A percentile compares a stretch with the other conserved stretches of the same genome.
Evolutionary conservation across 1,140 invertebrate species (phyloP).

Genomic region (Drosophila carrolli): DNA sequence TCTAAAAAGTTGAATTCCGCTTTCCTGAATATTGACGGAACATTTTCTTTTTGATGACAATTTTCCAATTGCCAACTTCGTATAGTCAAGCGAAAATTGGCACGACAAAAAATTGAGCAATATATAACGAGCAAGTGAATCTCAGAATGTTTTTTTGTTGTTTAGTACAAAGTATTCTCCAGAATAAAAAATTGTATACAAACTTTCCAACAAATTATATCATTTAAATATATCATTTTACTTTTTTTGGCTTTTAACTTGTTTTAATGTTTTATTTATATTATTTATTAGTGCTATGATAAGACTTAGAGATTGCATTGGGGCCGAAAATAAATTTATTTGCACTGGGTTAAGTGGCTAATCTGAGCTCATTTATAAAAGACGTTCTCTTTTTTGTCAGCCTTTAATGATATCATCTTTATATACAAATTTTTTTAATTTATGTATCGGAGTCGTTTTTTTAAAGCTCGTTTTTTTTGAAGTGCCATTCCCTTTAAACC

Average conservation of each 20-base stretch:
- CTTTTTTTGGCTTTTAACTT: neutral
- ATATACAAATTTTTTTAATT: no score
- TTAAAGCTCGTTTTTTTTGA: no score
- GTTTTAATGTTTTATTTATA: conserved; percentile 5
- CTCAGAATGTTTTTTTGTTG: conserved; percentile 20
- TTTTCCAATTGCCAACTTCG: conserved; percentile 34
- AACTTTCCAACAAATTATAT: conserved; percentile 1
- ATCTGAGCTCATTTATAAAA: neutral
- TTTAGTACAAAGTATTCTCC: neutral
- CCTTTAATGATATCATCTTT: no score
- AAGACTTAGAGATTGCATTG: neutral
- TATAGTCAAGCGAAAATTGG: conserved; percentile 16
- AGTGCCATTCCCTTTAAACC: no score
- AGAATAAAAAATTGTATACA: neutral
- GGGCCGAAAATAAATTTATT: neutral
- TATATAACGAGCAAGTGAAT: conserved; percentile 50
- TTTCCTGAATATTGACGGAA: neutral
- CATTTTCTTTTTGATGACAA: conserved; percentile 8
- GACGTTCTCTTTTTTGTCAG: neutral
- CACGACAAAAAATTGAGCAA: conserved; percentile 1
- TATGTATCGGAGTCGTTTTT: no score
- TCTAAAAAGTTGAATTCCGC: neutral
- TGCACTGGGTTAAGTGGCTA: neutral
- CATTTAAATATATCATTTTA: conserved; percentile 11
- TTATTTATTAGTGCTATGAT: conserved; percentile 6